These are phyloP conservation scores for Ptychoptera albimana DNA, from an alignment of 2,888 invertebrate species.

Conservation along the genomic window DNA sequence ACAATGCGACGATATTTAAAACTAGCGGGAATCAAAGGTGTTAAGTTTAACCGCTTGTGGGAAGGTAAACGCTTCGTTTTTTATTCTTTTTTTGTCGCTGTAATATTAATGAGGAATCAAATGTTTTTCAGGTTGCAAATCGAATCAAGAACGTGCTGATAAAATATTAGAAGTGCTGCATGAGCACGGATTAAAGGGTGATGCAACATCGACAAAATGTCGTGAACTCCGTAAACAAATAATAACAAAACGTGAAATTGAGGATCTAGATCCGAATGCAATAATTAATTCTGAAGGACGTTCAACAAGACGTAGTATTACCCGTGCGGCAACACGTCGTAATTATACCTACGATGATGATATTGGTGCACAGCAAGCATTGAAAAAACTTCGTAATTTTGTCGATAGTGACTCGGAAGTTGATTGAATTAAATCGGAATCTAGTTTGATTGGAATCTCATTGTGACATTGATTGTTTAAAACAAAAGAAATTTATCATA, in stretches of 20 bases:
- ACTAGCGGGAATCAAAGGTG: conserved; percentile 35
- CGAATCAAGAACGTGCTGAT: conserved; percentile 35
- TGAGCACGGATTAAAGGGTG: conserved; percentile 35
- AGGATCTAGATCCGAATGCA: conserved; percentile 6
- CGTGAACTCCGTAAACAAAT: conserved; percentile 10
- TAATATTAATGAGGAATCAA: too few species aligned
- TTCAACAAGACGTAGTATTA: background rate
- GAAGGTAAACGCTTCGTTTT: conserved; percentile 30
- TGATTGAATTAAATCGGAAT: background rate
- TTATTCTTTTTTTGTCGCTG: background rate
- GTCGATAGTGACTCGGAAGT: conserved; percentile 5
- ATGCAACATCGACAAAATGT: conserved; percentile 34
- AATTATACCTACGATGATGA: background rate
- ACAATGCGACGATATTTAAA: conserved; percentile 36
- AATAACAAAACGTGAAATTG: conserved; percentile 6
- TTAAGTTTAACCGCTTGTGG: conserved; percentile 33
- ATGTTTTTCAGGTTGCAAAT: conserved; percentile 36
- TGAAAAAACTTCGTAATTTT: conserved; percentile 4
- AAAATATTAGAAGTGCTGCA: conserved; percentile 32
- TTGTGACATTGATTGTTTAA: too few species aligned
- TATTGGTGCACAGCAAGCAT: background rate
- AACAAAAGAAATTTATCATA: too few species aligned
- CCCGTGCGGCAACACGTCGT: background rate
- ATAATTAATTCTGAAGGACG: conserved; percentile 3
- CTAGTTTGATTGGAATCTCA: too few species aligned